phyloP scores from a whole-genome alignment of 2,113 vertebrate species.

The Scolopax mira region DNA sequence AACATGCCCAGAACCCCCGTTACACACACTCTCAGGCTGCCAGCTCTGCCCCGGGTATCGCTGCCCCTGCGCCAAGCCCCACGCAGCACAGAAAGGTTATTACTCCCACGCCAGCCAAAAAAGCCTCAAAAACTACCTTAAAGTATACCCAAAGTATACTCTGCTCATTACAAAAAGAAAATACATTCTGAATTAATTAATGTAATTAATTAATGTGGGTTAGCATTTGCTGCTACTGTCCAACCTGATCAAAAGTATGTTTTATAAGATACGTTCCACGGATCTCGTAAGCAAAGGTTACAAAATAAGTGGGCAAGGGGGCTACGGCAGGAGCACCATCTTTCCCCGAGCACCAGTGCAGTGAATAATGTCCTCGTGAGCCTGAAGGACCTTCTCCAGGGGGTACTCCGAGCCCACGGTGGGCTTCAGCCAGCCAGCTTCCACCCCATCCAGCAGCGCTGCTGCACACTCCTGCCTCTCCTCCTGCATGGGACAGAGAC shows the following conservation, averaged over 20 bases:
- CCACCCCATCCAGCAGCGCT: slow-evolving; percentile 75
- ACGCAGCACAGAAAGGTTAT: neutral
- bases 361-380: slow-evolving; percentile 80
- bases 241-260: neutral
- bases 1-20: neutral
- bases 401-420: slow-evolving; percentile 74
- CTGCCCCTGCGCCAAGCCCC: neutral
- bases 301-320: neutral
- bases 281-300: neutral
- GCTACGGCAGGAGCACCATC: slow-evolving; percentile 74
- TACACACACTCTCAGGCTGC: too few species aligned
- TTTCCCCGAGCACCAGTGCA: slow-evolving; percentile 78
- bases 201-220: neutral
- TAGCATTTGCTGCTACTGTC: neutral
- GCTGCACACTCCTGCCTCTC: slow-evolving; percentile 69
- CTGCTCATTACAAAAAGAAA: neutral
- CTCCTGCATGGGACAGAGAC: slow-evolving; percentile 59
- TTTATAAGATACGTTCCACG: neutral
- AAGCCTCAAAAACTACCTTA: neutral
- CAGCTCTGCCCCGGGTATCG: too few species aligned
- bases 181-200: neutral
- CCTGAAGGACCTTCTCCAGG: slow-evolving; percentile 71
- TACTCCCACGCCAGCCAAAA: neutral
- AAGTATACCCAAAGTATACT: neutral
- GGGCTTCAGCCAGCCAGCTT: slow-evolving; percentile 81